Conservation (phyloP, 2,797 vertebrate genomes). For the Mustela erminea region DNA sequence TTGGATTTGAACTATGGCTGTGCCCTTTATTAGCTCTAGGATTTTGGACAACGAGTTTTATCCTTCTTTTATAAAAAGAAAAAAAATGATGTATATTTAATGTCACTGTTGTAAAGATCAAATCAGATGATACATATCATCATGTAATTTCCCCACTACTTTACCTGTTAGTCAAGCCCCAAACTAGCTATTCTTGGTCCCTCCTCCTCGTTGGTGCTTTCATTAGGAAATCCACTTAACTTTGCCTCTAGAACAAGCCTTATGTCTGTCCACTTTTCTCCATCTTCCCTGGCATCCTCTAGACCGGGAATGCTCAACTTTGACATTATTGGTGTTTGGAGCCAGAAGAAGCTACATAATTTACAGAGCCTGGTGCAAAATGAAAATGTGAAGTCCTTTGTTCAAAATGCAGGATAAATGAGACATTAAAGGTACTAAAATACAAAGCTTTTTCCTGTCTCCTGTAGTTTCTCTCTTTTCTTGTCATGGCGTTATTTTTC, state of each 20-base stretch:
- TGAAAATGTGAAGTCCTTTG: not conserved
- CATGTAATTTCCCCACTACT: not conserved
- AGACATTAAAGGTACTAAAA: not conserved
- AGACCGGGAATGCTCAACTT: not conserved
- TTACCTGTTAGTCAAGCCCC: not conserved
- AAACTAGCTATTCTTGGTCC: not conserved
- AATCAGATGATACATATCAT: not conserved
- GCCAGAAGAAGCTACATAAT: not conserved
- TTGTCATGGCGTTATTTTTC: not conserved
- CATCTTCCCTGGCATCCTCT: not conserved
- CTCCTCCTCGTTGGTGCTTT: not conserved
- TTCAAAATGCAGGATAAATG: not conserved
- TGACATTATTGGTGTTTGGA: not conserved
- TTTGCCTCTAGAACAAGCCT: not conserved
- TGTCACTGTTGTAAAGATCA: not conserved
- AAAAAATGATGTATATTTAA: not conserved
- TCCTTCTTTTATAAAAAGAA: conserved; percentile 28
- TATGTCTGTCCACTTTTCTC: not conserved
- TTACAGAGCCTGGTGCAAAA: not conserved
- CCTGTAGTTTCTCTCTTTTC: not conserved
- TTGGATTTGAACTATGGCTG: conserved; percentile 20
- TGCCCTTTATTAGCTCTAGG: not conserved
- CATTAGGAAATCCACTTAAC: not conserved
- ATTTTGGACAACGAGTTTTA: not conserved
- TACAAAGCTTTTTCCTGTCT: not conserved